phyloP scores from a whole-genome alignment of 37 sponge, comb jelly and placozoan species.

The Chondrilla cf. caribensis region DNA sequence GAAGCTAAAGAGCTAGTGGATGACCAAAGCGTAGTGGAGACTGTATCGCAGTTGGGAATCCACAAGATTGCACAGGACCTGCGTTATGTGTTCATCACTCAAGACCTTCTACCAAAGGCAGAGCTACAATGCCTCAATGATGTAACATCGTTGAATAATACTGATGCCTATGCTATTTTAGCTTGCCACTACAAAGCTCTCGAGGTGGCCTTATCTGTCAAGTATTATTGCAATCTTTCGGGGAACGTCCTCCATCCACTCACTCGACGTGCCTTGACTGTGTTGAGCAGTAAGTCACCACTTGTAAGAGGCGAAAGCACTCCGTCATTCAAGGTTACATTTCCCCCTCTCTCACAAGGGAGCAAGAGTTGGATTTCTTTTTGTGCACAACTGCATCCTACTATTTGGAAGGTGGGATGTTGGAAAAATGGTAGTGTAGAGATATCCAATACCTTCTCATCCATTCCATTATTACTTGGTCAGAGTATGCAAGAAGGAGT shows the following conservation, averaged over 20 bases:
- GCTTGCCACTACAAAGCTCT: not conserved
- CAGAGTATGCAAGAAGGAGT: not conserved
- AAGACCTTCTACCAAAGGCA: not conserved
- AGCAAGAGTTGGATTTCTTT: not conserved
- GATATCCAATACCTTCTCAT: not conserved
- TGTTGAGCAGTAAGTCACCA: not conserved
- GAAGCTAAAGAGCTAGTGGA: not conserved
- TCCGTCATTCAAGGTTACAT: not conserved
- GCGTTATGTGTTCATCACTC: not conserved
- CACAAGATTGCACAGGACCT: slow-evolving; percentile 2
- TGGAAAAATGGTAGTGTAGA: not conserved
- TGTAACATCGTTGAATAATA: not conserved
- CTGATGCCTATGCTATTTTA: not conserved
- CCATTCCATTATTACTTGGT: not conserved
- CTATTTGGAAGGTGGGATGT: not conserved
- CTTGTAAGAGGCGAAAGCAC: not conserved
- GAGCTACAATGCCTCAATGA: not conserved
- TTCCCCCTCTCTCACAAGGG: not conserved
- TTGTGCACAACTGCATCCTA: not conserved
- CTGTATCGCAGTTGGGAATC: slow-evolving; percentile 4
- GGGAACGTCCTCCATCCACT: not conserved
- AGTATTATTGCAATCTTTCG: not conserved
- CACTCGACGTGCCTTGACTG: not conserved
- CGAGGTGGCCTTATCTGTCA: not conserved
- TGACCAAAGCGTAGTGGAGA: not conserved